phyloP scores from a whole-genome alignment of 2,113 vertebrate genomes.

The Myocastor coypus region DNA sequence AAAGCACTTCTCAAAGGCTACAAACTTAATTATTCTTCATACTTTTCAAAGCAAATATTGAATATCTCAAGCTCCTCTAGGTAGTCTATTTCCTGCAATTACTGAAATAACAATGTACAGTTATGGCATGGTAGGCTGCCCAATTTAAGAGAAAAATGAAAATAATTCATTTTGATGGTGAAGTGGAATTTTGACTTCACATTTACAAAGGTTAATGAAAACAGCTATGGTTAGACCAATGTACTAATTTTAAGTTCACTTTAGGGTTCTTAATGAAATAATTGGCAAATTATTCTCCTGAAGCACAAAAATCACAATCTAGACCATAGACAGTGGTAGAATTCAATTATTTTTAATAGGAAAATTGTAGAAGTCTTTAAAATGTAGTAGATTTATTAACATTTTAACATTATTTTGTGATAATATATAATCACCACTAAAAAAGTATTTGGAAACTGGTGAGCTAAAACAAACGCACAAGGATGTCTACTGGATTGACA shows the following conservation, averaged over 20 bases:
- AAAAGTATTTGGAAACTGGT: not conserved
- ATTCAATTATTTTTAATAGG: not conserved
- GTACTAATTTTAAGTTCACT: not conserved
- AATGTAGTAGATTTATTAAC: not conserved
- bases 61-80: not conserved
- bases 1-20: constrained; percentile 7
- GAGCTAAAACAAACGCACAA: not conserved
- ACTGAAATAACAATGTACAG: not conserved
- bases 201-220: constrained; percentile 26
- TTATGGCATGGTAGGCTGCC: not conserved
- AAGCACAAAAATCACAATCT: not conserved
- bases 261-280: not conserved
- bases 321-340: not conserved
- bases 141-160: constrained; percentile 28
- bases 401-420: not conserved
- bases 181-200: constrained; percentile 49
- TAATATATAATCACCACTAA: not conserved
- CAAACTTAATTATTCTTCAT: constrained; percentile 17
- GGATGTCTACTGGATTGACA: not conserved
- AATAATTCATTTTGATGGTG: constrained; percentile 38
- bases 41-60: constrained; percentile 28
- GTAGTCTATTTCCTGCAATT: not conserved
- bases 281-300: not conserved
- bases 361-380: not conserved
- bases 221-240: not conserved